Evolutionary conservation across 2,888 invertebrate genomes (phyloP), one percentile per base, ranked within the genome.

Genomic region (Quadriops clusia): DNA sequence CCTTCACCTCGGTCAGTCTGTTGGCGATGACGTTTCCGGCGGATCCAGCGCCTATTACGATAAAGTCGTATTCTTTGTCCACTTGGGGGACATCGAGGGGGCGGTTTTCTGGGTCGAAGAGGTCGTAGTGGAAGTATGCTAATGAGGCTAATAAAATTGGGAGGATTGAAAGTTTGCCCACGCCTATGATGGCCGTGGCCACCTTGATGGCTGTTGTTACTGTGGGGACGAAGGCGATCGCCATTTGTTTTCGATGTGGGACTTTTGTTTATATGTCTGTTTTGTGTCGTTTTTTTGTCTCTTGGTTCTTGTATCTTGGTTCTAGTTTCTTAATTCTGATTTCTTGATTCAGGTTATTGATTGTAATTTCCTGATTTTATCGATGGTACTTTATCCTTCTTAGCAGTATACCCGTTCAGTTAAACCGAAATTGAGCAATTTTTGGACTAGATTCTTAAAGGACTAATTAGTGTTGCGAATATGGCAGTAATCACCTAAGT

Each of bases 11-110:
- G 1, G 83, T 72, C 2, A 89, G 60, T 22, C 91, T 65, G 40
- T 84, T 87, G 1, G 84, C 86, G 5, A 91, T 40, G 0, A 90
- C 86, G 0, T 82, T 72, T 0, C 89, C 89, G 0, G 87, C 87
- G 0, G 85, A 83, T 0, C 89, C 89, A 2, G 75, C 83, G 1
- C 89, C 90, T 13, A 90, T 68, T 10, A 86, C 67, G 1, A 87
- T 64, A 41, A 86, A 93, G 53, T 87, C 89, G 51, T 87, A 87
- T 37, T 80, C 77, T 9, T 68, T 61, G 28, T 75, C 65, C 2
- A 84, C 58, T 20, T 66, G 56, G 40, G 71, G 70, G 35, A 75
- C 70, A 10, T 61, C 78, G 37, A 81, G 77, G 0, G 84, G 82
- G 28, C 81, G 68, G 56, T 77, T 83, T 58, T 86, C 86, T 0